Evolutionary conservation across 2,797 vertebrate genomes (phyloP).

Genomic region (Poecile montanus): DNA sequence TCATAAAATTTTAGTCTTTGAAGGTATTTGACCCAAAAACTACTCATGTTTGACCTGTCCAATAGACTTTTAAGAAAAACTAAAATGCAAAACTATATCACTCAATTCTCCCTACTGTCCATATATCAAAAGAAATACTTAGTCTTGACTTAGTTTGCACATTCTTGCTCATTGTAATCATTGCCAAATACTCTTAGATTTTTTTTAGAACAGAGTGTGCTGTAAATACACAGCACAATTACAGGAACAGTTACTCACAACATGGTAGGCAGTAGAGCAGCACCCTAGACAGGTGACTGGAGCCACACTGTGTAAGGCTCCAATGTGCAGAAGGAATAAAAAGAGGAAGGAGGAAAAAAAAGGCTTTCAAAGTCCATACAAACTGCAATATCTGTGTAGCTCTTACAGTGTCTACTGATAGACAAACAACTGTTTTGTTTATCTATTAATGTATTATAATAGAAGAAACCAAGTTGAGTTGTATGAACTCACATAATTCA

Average conservation of each 20-base stretch:
- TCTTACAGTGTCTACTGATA: not conserved
- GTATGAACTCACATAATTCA: not conserved
- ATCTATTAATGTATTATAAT: not conserved
- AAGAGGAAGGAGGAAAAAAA: not conserved
- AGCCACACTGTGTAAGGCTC: not conserved
- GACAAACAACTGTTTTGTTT: not conserved
- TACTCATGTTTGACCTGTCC: not conserved
- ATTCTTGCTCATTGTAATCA: slow-evolving; percentile 5
- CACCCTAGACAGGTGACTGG: not conserved
- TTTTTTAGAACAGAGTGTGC: slow-evolving; percentile 1
- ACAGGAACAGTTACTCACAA: not conserved
- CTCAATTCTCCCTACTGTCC: not conserved
- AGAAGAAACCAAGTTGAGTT: not conserved
- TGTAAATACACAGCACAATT: not conserved
- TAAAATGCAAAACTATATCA: not conserved
- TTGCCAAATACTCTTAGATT: slow-evolving; percentile 29
- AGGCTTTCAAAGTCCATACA: not conserved
- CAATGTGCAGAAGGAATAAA: not conserved
- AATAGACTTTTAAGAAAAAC: not conserved
- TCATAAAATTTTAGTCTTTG: not conserved
- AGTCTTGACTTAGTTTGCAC: slow-evolving; percentile 22
- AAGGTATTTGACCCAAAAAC: not conserved
- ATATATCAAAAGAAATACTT: slow-evolving; percentile 9
- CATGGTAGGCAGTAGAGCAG: not conserved
- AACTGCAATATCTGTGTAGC: not conserved